phyloP scores from a whole-genome alignment of 2,888 invertebrate species.

The Lasioglossum figueresi region DNA sequence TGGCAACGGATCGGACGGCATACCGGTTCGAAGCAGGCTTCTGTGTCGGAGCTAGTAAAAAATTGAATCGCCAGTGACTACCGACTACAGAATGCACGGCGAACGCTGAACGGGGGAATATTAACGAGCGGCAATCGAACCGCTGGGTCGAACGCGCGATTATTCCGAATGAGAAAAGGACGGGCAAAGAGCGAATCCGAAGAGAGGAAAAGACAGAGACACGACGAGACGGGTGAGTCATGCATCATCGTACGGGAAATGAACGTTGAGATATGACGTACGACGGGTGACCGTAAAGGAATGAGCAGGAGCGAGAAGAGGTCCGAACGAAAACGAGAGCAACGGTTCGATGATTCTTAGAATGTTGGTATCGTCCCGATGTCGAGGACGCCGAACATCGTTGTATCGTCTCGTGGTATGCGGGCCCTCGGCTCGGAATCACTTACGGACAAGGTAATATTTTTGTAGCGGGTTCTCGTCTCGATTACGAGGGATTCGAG shows the following conservation, averaged over 20 bases:
- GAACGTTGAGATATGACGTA: constrained; percentile 78
- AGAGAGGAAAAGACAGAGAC: constrained; percentile 57
- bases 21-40: constrained; percentile 60
- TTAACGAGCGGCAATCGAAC: constrained; percentile 74
- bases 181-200: constrained; percentile 29
- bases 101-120: constrained; percentile 59
- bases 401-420: background rate
- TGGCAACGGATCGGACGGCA: constrained; percentile 48
- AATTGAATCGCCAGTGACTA: constrained; percentile 71
- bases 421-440: background rate
- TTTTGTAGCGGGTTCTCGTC: constrained; percentile 20
- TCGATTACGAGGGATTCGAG: constrained; percentile 30
- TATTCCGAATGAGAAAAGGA: constrained; percentile 63
- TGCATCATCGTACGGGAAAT: constrained; percentile 80
- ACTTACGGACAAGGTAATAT: constrained; percentile 22
- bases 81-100: constrained; percentile 52
- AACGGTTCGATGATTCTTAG: background rate
- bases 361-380: background rate
- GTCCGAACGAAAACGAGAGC: background rate
- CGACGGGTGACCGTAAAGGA: constrained; percentile 26
- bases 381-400: background rate
- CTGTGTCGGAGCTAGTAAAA: constrained; percentile 57
- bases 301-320: constrained; percentile 21
- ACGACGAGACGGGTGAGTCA: constrained; percentile 74
- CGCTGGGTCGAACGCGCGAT: constrained; percentile 66